Percentiles rank a stretch among this genome's conserved stretches.
Conservation (phyloP, 2,113 vertebrate species). For the Myotis brandtii region DNA sequence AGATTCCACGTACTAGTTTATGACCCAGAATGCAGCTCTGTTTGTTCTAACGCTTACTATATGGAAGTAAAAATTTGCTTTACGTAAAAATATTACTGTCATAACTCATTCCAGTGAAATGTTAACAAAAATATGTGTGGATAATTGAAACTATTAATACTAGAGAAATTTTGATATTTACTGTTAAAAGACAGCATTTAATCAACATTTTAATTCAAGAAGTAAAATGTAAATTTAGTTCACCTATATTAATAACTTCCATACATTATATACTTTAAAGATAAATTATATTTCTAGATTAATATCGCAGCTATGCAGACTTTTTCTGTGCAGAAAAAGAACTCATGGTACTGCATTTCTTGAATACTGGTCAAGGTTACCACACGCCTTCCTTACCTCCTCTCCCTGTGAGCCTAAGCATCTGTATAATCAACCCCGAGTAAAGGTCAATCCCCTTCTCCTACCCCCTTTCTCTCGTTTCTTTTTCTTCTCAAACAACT, state of each 20-base stretch:
- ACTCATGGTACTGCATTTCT: not conserved
- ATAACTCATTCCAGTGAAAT: slow-evolving; percentile 27
- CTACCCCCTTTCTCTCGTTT: not conserved
- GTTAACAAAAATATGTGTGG: not conserved
- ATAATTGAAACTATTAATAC: not conserved
- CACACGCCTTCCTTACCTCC: not conserved
- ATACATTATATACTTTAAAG: not conserved
- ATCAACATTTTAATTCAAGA: not conserved
- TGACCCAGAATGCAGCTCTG: not conserved
- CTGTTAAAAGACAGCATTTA: not conserved
- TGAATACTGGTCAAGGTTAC: not conserved
- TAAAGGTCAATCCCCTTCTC: not conserved
- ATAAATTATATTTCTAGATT: not conserved
- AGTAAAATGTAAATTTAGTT: not conserved
- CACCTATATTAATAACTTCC: not conserved
- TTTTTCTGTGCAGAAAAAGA: not conserved
- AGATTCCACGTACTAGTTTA: not conserved
- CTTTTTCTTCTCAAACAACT: not conserved
- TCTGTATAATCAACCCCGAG: not conserved
- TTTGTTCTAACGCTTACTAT: not conserved
- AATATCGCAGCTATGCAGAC: not conserved
- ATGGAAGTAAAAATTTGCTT: slow-evolving; percentile 8
- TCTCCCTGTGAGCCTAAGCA: not conserved
- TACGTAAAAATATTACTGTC: not conserved
- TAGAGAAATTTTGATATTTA: not conserved